A percentile compares a stretch with the other conserved stretches of the same genome.
These are phyloP conservation scores for Metaphire vulgaris DNA, from an alignment of 1,140 invertebrate species.

Conservation along the genomic window DNA sequence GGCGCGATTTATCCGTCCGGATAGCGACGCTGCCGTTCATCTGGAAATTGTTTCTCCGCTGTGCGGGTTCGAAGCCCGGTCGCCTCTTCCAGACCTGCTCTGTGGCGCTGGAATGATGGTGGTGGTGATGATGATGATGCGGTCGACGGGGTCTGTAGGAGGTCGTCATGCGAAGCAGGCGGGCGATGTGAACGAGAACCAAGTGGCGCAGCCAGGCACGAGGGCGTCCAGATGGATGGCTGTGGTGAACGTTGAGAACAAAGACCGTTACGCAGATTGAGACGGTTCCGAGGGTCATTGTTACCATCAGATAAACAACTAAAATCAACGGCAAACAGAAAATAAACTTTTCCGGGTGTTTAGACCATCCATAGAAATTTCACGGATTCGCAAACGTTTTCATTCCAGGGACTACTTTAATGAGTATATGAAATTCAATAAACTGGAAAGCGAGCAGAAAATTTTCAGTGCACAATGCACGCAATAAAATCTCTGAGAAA, in stretches of 20 bases:
- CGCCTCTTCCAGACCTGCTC: not conserved
- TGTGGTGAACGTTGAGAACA: constrained; percentile 98
- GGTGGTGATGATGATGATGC: not conserved
- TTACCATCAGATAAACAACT: constrained; percentile 55
- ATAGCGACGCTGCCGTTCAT: not conserved
- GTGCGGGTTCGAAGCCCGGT: not conserved
- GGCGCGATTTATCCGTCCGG: not conserved
- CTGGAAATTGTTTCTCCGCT: not conserved
- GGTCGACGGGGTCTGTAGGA: not conserved
- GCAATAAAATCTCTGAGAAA: too few species aligned
- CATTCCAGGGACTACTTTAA: too few species aligned
- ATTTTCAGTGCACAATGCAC: too few species aligned
- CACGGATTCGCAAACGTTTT: too few species aligned
- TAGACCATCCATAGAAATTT: too few species aligned
- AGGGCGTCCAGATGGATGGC: constrained; percentile 88
- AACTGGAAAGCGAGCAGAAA: too few species aligned
- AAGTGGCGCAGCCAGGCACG: constrained; percentile 66
- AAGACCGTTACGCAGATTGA: constrained; percentile 97
- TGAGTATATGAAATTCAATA: too few species aligned
- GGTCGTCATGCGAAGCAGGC: constrained; percentile 1
- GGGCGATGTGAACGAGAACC: not conserved
- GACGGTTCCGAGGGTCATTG: constrained; percentile 99
- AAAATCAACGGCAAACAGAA: too few species aligned
- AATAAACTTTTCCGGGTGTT: not conserved
- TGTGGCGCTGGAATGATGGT: not conserved